These are phyloP conservation scores for Corapipo altera DNA, from an alignment of 2,113 vertebrate genomes.

Conservation along the genomic window DNA sequence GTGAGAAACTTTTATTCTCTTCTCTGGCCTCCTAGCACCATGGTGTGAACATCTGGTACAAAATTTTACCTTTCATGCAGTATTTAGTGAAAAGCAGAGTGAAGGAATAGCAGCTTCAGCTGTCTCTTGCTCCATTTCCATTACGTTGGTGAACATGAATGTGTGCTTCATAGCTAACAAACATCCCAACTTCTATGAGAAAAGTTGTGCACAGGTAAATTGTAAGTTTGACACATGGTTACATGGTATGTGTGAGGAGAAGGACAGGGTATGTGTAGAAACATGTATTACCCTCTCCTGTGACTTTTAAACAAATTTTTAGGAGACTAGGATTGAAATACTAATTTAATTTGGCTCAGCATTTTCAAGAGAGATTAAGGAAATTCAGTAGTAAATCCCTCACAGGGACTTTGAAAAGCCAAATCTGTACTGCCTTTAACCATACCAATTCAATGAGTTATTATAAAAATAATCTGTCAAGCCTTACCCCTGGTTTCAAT, in stretches of 20 bases:
- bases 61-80: background rate
- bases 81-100: background rate
- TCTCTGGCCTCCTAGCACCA: background rate
- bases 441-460: background rate
- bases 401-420: background rate
- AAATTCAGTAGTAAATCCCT: background rate
- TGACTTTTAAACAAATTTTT: background rate
- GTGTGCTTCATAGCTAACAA: background rate
- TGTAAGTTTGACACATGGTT: background rate
- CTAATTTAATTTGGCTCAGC: background rate
- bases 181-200: background rate
- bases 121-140: background rate
- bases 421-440: background rate
- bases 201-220: background rate
- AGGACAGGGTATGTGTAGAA: background rate
- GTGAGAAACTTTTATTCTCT: background rate
- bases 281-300: background rate
- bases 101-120: background rate
- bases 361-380: background rate
- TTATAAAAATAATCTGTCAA: background rate
- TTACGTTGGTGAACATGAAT: background rate
- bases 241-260: background rate
- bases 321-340: background rate
- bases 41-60: background rate
- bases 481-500: background rate